Percentiles rank a stretch among this genome's conserved stretches.
phyloP scores from a whole-genome alignment of 2,113 vertebrate genomes.

The Mixornis gularis region DNA sequence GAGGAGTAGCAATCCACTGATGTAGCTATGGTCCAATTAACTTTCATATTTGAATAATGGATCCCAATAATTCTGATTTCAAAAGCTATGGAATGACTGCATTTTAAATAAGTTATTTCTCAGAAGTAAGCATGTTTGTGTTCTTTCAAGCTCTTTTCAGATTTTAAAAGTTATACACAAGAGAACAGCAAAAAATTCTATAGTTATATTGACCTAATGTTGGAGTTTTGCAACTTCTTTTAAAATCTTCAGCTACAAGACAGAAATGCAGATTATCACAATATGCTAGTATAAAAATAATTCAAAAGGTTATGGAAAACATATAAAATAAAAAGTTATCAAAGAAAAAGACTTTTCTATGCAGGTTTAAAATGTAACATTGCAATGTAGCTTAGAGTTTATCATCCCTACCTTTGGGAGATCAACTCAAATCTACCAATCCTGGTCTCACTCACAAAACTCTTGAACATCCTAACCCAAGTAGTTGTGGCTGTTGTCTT shows the following conservation, averaged over 20 bases:
- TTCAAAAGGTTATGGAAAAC: background rate
- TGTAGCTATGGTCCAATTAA: background rate
- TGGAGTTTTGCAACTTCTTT: background rate
- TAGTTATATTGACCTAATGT: background rate
- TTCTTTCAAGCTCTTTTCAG: background rate
- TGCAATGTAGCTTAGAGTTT: background rate
- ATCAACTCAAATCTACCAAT: background rate
- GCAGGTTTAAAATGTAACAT: background rate
- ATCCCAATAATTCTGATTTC: background rate
- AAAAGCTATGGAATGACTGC: background rate
- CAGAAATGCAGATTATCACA: background rate
- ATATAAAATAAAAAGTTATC: background rate
- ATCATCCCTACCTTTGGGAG: background rate
- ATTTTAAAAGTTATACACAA: background rate
- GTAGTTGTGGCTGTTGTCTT: background rate
- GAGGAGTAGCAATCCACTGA: background rate
- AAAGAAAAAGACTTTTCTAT: background rate
- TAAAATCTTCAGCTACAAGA: background rate
- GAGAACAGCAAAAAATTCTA: background rate
- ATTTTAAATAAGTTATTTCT: background rate
- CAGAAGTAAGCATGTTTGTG: background rate
- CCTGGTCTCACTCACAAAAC: background rate
- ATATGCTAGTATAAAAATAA: background rate
- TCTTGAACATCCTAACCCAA: background rate
- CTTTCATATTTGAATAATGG: background rate